These are phyloP conservation scores for Carpatolechia fugitivella DNA, from an alignment of 2,888 invertebrate genomes.

Conservation along the genomic window DNA sequence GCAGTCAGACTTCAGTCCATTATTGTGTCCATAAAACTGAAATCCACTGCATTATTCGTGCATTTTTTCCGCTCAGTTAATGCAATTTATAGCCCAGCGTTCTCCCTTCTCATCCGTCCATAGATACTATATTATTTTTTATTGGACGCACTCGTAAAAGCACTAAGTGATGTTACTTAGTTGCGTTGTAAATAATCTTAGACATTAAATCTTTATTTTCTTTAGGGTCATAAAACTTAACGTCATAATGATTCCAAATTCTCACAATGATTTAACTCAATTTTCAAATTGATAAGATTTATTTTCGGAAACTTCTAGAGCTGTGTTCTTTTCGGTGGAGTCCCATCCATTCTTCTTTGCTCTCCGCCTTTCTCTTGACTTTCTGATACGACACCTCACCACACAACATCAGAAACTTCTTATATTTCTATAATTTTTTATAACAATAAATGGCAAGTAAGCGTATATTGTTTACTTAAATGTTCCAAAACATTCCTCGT, in stretches of 20 bases:
- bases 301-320: too few relatives aligned
- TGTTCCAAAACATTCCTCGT: too few relatives aligned
- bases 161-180: conserved; percentile 9
- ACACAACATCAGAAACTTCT: too few relatives aligned
- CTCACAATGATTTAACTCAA: too few relatives aligned
- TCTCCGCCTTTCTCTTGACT: too few relatives aligned
- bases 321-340: too few relatives aligned
- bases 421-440: too few relatives aligned
- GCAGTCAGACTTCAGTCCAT: not conserved
- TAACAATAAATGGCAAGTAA: too few relatives aligned
- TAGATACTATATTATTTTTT: conserved; percentile 19
- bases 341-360: too few relatives aligned
- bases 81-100: conserved; percentile 11
- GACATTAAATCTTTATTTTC: not conserved
- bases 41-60: not conserved
- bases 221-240: not conserved
- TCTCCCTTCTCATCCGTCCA: not conserved
- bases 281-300: too few relatives aligned
- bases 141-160: conserved; percentile 17
- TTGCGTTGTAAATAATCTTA: not conserved
- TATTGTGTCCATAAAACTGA: conserved; percentile 3
- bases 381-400: too few relatives aligned
- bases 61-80: conserved; percentile 16
- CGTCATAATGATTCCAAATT: not conserved
- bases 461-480: too few relatives aligned